Base-by-base conservation (phyloP, 2,113 vertebrate genomes). In the Craseonycteris thonglongyai region DNA sequence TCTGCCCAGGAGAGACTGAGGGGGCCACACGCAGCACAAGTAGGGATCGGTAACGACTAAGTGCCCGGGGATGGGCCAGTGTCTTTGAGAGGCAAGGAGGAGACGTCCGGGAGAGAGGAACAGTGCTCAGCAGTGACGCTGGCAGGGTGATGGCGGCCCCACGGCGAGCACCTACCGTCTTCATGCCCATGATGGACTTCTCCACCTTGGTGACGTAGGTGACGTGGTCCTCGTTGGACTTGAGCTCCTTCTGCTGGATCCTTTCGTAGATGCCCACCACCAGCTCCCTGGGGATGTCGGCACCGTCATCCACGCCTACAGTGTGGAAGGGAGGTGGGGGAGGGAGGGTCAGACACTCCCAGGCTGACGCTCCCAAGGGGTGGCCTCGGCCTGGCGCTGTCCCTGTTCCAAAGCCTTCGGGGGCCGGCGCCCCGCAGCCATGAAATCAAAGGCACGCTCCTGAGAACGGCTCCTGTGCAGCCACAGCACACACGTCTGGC, bases 161-260 rank as follows among this genome's bases (percentile, higher is more conserved):
- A 7, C 2, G 6, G 9, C 0, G 8, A 19, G 6, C 75, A 98
- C 99, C 99, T 96, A 99, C 99, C 26, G 99, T 99, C 98, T 99
- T 99, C 98, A 99, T 99, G 96, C 99, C 99, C 87, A 99, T 98
- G 82, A 99, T 99, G 96, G 99, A 99, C 97, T 99, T 99, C 96
- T 99, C 99, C 98, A 99, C 99, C 51, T 99, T 99, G 96, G 99
- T 99, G 96, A 99, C 99, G 0, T 99, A 99, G 4, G 99, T 99
- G 95, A 99, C 99, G 2, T 99, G 99, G 96, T 99, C 99, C 91
- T 99, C 99, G 42, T 99, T 99, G 93, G 99, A 99, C 93, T 99
- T 99, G 7, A 99, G 98, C 96, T 99, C 99, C 92, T 99, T 99
- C 98, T 99, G 99, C 96, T 99, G 99, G 95, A 99, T 99, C 79